These are phyloP conservation scores for Caenorhabditis imperialis DNA, from an alignment of 2,888 invertebrate species.

Conservation along the genomic window DNA sequence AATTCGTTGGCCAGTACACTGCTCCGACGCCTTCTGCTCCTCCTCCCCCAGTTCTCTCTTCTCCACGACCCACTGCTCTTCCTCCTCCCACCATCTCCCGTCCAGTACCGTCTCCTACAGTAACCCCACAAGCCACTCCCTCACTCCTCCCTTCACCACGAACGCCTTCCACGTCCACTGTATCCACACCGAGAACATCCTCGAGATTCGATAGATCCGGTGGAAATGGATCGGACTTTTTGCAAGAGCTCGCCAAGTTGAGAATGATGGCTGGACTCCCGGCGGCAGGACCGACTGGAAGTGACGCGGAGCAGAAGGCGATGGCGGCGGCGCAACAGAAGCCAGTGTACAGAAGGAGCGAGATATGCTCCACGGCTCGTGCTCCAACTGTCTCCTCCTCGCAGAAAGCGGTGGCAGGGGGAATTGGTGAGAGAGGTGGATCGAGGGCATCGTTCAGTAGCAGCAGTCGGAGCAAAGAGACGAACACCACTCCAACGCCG, in stretches of 20 bases:
- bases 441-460: constrained; percentile 35
- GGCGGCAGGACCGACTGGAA: constrained; percentile 36
- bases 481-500: constrained; percentile 28
- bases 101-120: neutral
- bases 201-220: constrained; percentile 40
- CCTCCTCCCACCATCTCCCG: constrained; percentile 23
- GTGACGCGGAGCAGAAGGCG: constrained; percentile 37
- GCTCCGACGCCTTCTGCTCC: constrained; percentile 2
- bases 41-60: neutral
- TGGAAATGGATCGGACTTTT: constrained; percentile 50
- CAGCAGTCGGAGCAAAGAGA: constrained; percentile 21
- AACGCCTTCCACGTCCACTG: constrained; percentile 33
- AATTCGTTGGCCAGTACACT: constrained; percentile 37
- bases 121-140: constrained; percentile 2
- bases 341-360: constrained; percentile 63
- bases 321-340: constrained; percentile 40
- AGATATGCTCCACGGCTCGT: constrained; percentile 44
- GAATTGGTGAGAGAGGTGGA: constrained; percentile 34
- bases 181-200: constrained; percentile 34
- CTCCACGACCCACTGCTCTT: constrained; percentile 37
- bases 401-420: constrained; percentile 26
- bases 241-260: constrained; percentile 55
- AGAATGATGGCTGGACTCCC: constrained; percentile 60
- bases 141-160: constrained; percentile 15
- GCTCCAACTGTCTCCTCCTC: constrained; percentile 53